Percentiles rank a stretch among this genome's conserved stretches.
These are phyloP conservation scores for Hylomyscus alleni DNA, from an alignment of 2,797 vertebrate species.

Conservation along the genomic window DNA sequence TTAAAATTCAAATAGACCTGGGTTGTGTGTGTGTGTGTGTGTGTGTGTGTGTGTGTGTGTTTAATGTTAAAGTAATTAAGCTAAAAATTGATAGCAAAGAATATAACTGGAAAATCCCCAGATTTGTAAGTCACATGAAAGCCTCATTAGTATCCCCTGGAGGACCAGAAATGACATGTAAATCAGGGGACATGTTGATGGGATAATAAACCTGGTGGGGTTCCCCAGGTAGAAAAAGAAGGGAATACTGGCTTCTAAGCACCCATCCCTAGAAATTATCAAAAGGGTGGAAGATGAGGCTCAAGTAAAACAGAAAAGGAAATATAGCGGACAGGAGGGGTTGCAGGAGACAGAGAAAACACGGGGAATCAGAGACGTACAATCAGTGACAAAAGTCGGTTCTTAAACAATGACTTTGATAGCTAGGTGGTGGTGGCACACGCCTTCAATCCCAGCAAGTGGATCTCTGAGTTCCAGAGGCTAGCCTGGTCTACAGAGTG, in stretches of 20 bases:
- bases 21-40: too few species aligned
- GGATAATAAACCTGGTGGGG: not conserved
- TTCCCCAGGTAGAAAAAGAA: not conserved
- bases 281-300: not conserved
- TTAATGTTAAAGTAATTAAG: conserved; percentile 2
- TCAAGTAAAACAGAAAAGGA: not conserved
- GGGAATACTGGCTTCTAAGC: too few species aligned
- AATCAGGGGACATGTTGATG: not conserved
- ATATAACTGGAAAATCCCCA: not conserved
- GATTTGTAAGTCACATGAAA: not conserved
- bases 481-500: not conserved
- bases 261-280: not conserved
- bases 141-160: not conserved
- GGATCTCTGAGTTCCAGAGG: not conserved
- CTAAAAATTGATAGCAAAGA: not conserved
- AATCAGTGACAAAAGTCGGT: not conserved
- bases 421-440: not conserved
- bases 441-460: not conserved
- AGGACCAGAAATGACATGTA: not conserved
- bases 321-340: not conserved
- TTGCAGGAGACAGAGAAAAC: not conserved
- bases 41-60: too few species aligned
- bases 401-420: not conserved
- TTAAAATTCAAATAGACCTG: not conserved
- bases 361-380: not conserved